phyloP scores from a whole-genome alignment of 2,888 invertebrate species.

The Diaperis boleti region DNA sequence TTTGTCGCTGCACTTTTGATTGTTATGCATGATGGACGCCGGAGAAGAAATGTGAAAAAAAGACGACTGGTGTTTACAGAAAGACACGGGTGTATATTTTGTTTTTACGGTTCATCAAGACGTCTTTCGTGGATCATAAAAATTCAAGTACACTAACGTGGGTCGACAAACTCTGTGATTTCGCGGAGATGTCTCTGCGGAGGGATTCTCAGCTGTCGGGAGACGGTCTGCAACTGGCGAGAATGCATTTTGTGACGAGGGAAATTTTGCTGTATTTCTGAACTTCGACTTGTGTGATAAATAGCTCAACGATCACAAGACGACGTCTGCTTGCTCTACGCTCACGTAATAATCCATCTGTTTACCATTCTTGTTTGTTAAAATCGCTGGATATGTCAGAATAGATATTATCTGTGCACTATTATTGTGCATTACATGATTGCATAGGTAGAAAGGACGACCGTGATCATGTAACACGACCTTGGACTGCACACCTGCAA shows the following conservation, averaged over 20 bases:
- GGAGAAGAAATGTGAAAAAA: constrained; percentile 20
- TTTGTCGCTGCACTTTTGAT: constrained; percentile 14
- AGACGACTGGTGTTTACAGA: constrained; percentile 15
- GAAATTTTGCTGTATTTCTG: too few species aligned
- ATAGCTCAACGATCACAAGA: too few species aligned
- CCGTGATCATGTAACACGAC: constrained; percentile 38
- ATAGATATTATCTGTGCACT: constrained; percentile 15
- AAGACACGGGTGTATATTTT: constrained; percentile 11
- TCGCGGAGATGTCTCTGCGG: constrained; percentile 26
- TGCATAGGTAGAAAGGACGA: constrained; percentile 35
- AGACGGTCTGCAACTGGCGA: background rate
- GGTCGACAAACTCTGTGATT: constrained; percentile 37
- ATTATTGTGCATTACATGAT: constrained; percentile 4
- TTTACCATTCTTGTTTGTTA: constrained; percentile 4
- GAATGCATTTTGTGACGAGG: background rate
- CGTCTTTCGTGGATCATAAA: constrained; percentile 32
- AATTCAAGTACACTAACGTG: constrained; percentile 34
- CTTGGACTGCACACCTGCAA: constrained; percentile 40
- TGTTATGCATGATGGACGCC: constrained; percentile 16
- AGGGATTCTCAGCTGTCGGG: constrained; percentile 1
- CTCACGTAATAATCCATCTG: background rate
- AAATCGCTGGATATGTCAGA: constrained; percentile 7
- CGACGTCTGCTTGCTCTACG: constrained; percentile 3
- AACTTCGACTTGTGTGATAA: too few species aligned
- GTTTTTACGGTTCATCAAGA: constrained; percentile 35